phyloP scores from a whole-genome alignment of 2,113 vertebrate genomes.

The Zeus faber region DNA sequence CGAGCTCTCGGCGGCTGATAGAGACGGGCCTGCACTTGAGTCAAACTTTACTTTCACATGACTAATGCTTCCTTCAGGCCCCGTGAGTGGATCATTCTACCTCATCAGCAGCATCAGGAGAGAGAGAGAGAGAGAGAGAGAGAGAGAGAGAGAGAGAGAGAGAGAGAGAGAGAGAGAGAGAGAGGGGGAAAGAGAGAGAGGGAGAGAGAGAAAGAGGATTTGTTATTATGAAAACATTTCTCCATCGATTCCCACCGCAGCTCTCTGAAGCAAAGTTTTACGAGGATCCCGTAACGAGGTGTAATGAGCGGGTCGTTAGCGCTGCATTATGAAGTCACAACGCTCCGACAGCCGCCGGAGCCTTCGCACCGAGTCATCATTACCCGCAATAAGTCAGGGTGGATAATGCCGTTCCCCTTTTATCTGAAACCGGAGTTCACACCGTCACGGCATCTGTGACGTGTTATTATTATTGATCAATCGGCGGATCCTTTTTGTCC shows the following conservation, averaged over 20 bases:
- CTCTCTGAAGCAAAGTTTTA: background rate
- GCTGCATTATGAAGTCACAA: background rate
- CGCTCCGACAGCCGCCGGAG: too few relatives aligned
- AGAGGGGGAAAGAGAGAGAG: background rate
- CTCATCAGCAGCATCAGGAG: too few relatives aligned
- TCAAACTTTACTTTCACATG: background rate
- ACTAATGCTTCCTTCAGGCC: background rate
- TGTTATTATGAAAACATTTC: background rate
- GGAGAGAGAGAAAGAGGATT: background rate
- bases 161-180: constrained; percentile 3
- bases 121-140: background rate
- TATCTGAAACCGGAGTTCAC: too few relatives aligned
- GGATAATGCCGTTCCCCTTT: too few relatives aligned
- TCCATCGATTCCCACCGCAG: background rate
- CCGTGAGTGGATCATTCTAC: too few relatives aligned
- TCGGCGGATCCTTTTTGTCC: too few relatives aligned
- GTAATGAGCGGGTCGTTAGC: background rate
- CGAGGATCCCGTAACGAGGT: background rate
- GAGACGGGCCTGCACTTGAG: background rate
- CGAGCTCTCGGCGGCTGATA: too few relatives aligned
- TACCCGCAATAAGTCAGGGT: too few relatives aligned
- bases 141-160: background rate
- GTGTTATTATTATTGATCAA: too few relatives aligned
- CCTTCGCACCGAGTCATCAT: too few relatives aligned
- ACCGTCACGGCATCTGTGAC: too few relatives aligned